Conservation (phyloP, 2,113 vertebrate genomes). For the Campylorhamphus procurvoides region DNA sequence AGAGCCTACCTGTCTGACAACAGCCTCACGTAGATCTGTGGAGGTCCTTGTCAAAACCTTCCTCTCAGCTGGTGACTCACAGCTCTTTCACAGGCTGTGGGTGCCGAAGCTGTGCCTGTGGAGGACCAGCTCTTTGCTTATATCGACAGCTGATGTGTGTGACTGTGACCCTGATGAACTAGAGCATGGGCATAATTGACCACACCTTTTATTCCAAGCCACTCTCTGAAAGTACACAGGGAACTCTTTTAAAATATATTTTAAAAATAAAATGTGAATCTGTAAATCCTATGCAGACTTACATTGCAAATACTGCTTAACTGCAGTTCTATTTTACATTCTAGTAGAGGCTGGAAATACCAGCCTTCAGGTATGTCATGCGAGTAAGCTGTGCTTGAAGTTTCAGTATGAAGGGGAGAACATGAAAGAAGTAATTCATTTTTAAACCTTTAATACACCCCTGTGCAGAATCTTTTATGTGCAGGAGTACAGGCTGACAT, state of each 20-base stretch:
- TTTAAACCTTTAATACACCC: background rate
- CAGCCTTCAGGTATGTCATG: background rate
- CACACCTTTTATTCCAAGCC: background rate
- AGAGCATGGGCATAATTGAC: background rate
- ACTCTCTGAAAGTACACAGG: background rate
- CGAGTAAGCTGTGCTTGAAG: background rate
- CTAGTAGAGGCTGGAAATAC: background rate
- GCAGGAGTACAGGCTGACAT: background rate
- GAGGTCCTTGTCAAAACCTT: background rate
- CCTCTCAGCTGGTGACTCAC: accelerated
- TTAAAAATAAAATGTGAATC: background rate
- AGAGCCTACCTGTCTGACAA: background rate
- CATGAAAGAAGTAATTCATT: background rate
- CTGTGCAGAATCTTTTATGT: background rate
- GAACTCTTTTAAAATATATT: background rate
- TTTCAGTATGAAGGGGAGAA: background rate
- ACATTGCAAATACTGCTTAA: background rate
- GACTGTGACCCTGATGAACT: background rate
- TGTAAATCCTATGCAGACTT: background rate
- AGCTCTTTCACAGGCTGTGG: background rate
- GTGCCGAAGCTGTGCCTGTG: background rate
- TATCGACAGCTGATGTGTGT: background rate
- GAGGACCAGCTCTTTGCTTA: background rate
- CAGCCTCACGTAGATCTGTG: background rate
- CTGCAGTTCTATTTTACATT: background rate